A percentile compares a stretch with the other conserved stretches of the same genome.
Evolutionary conservation across 2,888 invertebrate genomes (phyloP).

Genomic region (Andrena fulva): DNA sequence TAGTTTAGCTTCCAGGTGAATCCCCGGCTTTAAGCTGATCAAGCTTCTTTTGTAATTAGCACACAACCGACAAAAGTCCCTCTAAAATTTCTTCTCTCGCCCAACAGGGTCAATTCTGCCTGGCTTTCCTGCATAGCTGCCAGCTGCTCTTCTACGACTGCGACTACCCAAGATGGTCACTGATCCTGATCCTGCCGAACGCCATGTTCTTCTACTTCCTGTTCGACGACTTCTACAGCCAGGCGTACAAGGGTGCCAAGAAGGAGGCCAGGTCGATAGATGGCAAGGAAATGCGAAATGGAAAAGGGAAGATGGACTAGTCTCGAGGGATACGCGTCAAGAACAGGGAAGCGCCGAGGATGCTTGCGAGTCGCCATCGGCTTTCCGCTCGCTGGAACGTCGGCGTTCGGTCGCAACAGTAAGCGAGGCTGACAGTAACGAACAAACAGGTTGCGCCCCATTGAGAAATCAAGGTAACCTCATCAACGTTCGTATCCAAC

Average conservation of each 20-base stretch:
- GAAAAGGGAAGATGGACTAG: slow-evolving; percentile 65
- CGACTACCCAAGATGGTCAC: slow-evolving; percentile 94
- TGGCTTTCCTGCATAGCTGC: slow-evolving; percentile 94
- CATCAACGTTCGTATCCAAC: neutral
- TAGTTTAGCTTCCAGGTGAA: too few species aligned
- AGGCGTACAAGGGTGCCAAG: slow-evolving; percentile 86
- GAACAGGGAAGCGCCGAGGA: neutral
- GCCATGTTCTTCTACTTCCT: slow-evolving; percentile 97
- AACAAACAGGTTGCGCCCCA: neutral
- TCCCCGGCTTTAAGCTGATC: too few species aligned
- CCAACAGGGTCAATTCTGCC: slow-evolving; percentile 94
- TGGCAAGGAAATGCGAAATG: slow-evolving; percentile 53
- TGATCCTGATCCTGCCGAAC: slow-evolving; percentile 94
- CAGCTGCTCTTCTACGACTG: slow-evolving; percentile 95
- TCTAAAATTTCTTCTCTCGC: neutral
- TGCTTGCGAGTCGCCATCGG: neutral
- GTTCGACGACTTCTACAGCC: slow-evolving; percentile 96
- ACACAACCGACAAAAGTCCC: too few species aligned
- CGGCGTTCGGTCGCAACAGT: neutral
- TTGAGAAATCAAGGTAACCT: neutral
- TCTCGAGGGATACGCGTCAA: neutral
- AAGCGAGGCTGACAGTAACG: neutral
- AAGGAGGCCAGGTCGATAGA: neutral
- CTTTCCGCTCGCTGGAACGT: neutral
- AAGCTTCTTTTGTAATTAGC: too few species aligned